Percentiles rank a stretch among this genome's conserved stretches.
These are phyloP conservation scores for Callyntrura guangdongensis DNA, from an alignment of 2,888 invertebrate genomes.

Conservation along the genomic window DNA sequence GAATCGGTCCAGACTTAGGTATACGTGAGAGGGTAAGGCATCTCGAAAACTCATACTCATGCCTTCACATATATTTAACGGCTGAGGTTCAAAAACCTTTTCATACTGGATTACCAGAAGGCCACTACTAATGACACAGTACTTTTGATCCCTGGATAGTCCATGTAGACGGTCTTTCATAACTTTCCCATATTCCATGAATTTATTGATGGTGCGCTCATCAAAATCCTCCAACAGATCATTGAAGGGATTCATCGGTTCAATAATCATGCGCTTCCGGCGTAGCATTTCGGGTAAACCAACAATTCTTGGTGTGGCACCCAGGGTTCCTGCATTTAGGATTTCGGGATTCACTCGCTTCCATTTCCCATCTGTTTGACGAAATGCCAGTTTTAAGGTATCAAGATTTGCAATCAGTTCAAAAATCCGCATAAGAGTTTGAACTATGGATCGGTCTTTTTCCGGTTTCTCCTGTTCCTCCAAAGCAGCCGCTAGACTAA, in stretches of 20 bases:
- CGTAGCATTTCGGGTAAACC: neutral
- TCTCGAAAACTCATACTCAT: neutral
- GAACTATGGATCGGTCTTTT: neutral
- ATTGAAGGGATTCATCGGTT: neutral
- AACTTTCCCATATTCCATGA: neutral
- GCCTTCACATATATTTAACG: neutral
- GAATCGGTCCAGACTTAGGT: no score
- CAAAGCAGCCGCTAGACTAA: neutral
- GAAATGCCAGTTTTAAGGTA: neutral
- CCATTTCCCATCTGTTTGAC: neutral
- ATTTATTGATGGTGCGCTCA: neutral
- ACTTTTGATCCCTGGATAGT: neutral
- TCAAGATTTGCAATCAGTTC: neutral
- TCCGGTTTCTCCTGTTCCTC: neutral
- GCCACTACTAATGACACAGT: neutral
- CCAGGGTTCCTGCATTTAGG: neutral
- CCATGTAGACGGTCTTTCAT: neutral
- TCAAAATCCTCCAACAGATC: neutral
- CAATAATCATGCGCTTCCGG: neutral
- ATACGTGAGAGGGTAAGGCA: no score
- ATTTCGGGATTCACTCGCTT: neutral
- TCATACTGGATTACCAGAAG: neutral
- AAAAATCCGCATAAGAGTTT: neutral
- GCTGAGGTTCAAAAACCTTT: neutral
- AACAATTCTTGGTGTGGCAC: neutral